Percentiles rank a stretch among this genome's conserved stretches.
Conservation (phyloP, 1,140 invertebrate genomes). For the Xylocopa sonorina region DNA sequence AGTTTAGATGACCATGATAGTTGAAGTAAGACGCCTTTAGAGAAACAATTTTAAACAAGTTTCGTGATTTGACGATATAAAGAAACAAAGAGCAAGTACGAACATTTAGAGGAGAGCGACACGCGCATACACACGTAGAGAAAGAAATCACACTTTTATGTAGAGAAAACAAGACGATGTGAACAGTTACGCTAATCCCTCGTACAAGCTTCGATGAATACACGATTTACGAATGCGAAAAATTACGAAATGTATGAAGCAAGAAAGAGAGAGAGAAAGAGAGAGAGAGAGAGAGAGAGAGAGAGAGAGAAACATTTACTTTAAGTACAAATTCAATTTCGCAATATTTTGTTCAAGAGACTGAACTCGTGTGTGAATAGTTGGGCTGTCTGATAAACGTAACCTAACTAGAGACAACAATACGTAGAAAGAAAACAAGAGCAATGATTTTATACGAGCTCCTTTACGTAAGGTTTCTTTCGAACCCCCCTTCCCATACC, state of each 20-base stretch:
- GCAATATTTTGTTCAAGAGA: conserved; percentile 54
- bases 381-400: conserved; percentile 9
- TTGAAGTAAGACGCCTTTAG: conserved; percentile 58
- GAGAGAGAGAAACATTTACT: conserved; percentile 33
- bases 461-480: conserved; percentile 56
- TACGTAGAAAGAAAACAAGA: conserved; percentile 47
- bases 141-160: conserved; percentile 18
- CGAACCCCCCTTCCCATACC: conserved; percentile 22
- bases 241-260: conserved; percentile 18
- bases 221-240: neutral
- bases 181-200: conserved; percentile 29
- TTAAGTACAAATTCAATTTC: conserved; percentile 61
- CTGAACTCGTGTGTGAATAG: conserved; percentile 31
- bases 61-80: conserved; percentile 36
- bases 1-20: conserved; percentile 52
- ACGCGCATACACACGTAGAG: conserved; percentile 3
- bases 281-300: neutral
- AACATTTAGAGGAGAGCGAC: conserved; percentile 25
- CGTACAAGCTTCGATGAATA: conserved; percentile 10
- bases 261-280: no score
- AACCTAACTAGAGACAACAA: conserved; percentile 66
- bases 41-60: conserved; percentile 42
- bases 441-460: conserved; percentile 65
- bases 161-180: neutral
- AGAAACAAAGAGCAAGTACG: conserved; percentile 20